Conservation (phyloP, 2,113 vertebrate genomes). For the Turnix velox region DNA sequence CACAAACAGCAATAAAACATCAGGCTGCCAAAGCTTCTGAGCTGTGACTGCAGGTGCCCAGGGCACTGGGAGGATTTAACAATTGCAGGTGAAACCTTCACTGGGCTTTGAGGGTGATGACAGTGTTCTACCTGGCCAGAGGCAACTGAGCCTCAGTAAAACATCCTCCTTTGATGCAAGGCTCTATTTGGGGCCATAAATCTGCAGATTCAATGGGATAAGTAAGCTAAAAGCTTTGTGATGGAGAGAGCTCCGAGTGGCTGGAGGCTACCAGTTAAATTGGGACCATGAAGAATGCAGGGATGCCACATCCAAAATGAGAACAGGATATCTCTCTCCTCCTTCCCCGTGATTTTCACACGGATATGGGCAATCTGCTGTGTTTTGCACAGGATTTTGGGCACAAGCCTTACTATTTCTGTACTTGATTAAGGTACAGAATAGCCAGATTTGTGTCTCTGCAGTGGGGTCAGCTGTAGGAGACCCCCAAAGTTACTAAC, state of each 20-base stretch:
- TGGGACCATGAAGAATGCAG: neutral
- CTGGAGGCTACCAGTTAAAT: neutral
- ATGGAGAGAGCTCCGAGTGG: rapidly evolving
- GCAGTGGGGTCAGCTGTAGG: neutral
- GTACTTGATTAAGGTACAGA: rapidly evolving
- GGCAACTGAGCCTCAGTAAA: rapidly evolving
- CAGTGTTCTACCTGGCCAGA: neutral
- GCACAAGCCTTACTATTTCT: rapidly evolving
- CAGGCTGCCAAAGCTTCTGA: neutral
- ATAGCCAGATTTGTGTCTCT: neutral
- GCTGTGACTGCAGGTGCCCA: neutral
- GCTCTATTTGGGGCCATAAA: neutral
- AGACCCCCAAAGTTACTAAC: neutral
- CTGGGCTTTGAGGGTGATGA: neutral
- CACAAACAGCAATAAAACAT: neutral
- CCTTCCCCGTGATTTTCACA: rapidly evolving
- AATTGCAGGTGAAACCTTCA: neutral
- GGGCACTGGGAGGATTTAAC: neutral
- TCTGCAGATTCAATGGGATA: neutral
- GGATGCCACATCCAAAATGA: neutral
- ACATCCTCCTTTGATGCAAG: neutral
- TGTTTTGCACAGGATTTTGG: rapidly evolving
- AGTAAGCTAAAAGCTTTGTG: neutral
- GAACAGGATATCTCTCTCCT: neutral
- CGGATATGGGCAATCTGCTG: rapidly evolving